Evolutionary conservation across 2,888 invertebrate genomes (phyloP), one percentile per base, ranked within the genome.

Genomic region (Mystacides longicornis): DNA sequence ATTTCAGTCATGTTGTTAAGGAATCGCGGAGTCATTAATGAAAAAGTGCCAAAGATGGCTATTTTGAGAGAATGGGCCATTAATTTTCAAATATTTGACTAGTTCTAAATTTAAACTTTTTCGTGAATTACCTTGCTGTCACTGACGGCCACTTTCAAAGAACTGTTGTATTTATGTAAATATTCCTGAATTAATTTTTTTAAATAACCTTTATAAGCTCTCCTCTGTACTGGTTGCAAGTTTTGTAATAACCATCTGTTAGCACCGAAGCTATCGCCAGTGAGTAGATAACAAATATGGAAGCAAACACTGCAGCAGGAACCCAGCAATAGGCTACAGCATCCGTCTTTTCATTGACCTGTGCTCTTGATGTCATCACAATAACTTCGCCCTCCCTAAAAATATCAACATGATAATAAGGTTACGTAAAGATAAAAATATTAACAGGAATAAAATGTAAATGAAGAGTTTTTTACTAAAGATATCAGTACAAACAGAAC

Each of bases 161-260:
- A n/a, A n/a, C n/a, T n/a, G n/a, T n/a, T n/a, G n/a, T n/a, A n/a
- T n/a, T n/a, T n/a, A n/a, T n/a, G n/a, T n/a, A n/a, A n/a, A n/a
- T n/a, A n/a, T n/a, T n/a, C n/a, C n/a, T n/a, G n/a, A n/a, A n/a
- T n/a, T n/a, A n/a, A n/a, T n/a, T n/a, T n/a, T n/a, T n/a, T n/a
- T n/a, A n/a, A n/a, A n/a, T n/a, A n/a, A 77, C 77, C 67, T 81
- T 80, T 37, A 86, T 81, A 60, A 89, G 68, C 55, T 81, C 79
- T 63, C 80, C 80, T 55, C 85, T 77, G 64, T 89, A 90, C 64
- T 89, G 83, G 3, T 80, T 82, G 67, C 91, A 91, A n/a, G 88
- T 87, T 60, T 78, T 81, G 52, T 82, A 74, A 65, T 83, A 89
- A 0, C 91, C 91, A 66, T 86, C 84, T 0, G 87, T 82, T 52